These are phyloP conservation scores for Hassar affinis DNA, from an alignment of 2,113 vertebrate species.

Conservation along the genomic window DNA sequence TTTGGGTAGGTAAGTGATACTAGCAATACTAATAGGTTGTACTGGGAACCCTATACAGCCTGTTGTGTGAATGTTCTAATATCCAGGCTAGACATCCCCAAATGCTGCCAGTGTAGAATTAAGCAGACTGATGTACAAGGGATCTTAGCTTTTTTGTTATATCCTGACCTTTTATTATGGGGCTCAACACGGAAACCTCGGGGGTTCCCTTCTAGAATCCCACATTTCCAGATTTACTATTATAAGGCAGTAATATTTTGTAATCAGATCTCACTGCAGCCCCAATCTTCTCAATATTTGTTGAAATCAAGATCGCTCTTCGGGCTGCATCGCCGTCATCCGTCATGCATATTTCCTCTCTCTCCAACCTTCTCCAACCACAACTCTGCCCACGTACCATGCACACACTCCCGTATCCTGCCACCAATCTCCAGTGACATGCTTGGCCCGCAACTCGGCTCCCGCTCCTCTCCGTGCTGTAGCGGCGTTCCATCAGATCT, in stretches of 20 bases:
- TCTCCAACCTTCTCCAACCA: background rate
- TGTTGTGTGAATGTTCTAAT: background rate
- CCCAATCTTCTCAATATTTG: background rate
- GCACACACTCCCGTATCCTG: constrained; percentile 34
- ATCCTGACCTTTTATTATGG: too few relatives aligned
- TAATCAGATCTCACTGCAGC: too few relatives aligned
- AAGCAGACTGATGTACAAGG: background rate
- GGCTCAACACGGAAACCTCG: background rate
- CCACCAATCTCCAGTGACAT: constrained; percentile 75
- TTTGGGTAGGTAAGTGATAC: background rate
- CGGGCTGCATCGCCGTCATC: background rate
- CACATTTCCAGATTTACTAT: background rate
- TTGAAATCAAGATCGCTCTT: background rate
- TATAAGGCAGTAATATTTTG: background rate
- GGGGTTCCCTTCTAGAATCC: background rate
- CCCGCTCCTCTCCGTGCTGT: constrained; percentile 50
- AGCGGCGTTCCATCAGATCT: constrained; percentile 41
- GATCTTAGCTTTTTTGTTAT: background rate
- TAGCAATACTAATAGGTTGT: background rate
- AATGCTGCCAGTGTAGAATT: background rate
- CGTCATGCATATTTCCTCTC: background rate
- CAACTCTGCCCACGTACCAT: constrained; percentile 9
- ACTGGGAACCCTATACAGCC: background rate
- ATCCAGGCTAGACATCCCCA: background rate
- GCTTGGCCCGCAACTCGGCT: constrained; percentile 59